Percentiles rank a stretch among this genome's conserved stretches.
phyloP scores from a whole-genome alignment of 2,113 vertebrate genomes.

The Rhegmatorhina hoffmannsi region DNA sequence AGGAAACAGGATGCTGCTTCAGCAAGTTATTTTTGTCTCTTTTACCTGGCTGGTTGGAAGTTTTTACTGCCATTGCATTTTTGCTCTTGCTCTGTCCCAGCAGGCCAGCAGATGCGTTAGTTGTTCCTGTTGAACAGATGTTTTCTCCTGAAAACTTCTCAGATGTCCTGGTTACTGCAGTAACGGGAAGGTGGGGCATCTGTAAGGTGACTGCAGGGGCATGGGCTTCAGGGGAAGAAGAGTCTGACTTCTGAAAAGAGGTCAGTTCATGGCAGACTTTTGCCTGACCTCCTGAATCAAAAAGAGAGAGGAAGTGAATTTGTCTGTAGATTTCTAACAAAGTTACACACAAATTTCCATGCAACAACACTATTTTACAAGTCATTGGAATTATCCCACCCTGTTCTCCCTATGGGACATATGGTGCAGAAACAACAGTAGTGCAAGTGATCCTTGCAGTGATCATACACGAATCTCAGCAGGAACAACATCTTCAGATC shows the following conservation, averaged over 20 bases:
- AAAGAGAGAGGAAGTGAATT: not conserved
- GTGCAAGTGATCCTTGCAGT: not conserved
- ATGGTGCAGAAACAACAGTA: not conserved
- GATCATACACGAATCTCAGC: not conserved
- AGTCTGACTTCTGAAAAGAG: not conserved
- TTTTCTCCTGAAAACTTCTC: conserved; percentile 73
- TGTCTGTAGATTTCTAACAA: not conserved
- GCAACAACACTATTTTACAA: not conserved
- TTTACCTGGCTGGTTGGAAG: conserved; percentile 78
- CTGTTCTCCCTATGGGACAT: not conserved
- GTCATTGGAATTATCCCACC: not conserved
- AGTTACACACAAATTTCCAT: not conserved
- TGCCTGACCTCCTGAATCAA: conserved; percentile 36
- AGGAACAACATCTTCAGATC: not conserved
- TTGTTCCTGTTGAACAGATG: conserved; percentile 55
- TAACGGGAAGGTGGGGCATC: conserved; percentile 84
- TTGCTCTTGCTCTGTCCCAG: conserved; percentile 55
- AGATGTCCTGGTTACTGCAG: conserved; percentile 80
- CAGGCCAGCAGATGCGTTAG: conserved; percentile 60
- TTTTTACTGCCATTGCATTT: conserved; percentile 66
- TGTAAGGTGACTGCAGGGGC: conserved; percentile 77
- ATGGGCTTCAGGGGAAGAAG: conserved; percentile 73
- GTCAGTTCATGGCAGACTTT: conserved; percentile 1
- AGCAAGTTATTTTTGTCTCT: not conserved
- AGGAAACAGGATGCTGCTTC: not conserved